Conservation (phyloP, 2,113 vertebrate species). For the Apodemus speciosus region DNA sequence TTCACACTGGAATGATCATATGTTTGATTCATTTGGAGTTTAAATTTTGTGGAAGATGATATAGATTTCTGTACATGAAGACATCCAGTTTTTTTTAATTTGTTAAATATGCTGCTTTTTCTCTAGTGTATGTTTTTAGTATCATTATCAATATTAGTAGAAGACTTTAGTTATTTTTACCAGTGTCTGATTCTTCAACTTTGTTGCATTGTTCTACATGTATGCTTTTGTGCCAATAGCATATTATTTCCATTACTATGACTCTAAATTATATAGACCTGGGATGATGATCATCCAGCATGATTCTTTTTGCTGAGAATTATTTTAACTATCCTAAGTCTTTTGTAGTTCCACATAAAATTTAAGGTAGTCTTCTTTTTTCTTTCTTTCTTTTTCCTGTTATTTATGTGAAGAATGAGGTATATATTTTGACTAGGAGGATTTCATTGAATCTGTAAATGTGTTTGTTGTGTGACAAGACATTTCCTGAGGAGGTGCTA, state of each 20-base stretch:
- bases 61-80: not conserved
- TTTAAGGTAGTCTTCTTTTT: not conserved
- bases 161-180: not conserved
- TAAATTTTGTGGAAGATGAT: not conserved
- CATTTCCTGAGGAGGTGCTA: not conserved
- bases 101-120: not conserved
- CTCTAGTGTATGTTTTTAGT: not conserved
- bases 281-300: not conserved
- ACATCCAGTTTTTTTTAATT: not conserved
- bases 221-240: not conserved
- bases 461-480: not conserved
- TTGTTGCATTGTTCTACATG: not conserved
- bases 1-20: not conserved
- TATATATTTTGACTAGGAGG: not conserved
- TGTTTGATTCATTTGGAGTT: not conserved
- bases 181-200: not conserved
- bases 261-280: not conserved
- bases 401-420: not conserved
- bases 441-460: not conserved
- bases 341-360: not conserved
- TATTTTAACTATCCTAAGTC: not conserved
- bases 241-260: not conserved
- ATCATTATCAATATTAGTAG: not conserved
- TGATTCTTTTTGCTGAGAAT: not conserved
- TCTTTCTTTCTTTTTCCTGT: not conserved